Percentiles rank a stretch among this genome's conserved stretches.
phyloP scores from a whole-genome alignment of 2,797 vertebrate species.

The Hapalemur alaotrensis region DNA sequence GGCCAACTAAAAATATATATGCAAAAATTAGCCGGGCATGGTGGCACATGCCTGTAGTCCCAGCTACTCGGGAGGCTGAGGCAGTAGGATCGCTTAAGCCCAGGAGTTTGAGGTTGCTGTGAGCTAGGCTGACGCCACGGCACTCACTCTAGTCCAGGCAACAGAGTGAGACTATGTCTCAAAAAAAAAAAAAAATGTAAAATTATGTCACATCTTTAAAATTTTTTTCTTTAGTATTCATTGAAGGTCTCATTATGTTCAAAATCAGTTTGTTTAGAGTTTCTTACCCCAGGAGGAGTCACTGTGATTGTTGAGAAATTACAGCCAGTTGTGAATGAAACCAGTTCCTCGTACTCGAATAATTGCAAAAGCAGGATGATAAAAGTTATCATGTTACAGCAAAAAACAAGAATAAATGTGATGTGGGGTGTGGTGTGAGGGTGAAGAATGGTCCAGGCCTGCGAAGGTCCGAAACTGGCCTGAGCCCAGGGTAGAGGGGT shows the following conservation, averaged over 20 bases:
- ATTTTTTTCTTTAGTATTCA: background rate
- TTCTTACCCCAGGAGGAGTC: background rate
- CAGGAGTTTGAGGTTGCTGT: too few relatives aligned
- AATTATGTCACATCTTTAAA: background rate
- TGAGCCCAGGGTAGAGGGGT: background rate
- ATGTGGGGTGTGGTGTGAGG: background rate
- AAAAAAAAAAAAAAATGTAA: background rate
- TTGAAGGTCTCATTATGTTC: background rate
- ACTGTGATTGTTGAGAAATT: background rate
- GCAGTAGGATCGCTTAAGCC: too few relatives aligned
- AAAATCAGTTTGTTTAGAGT: background rate
- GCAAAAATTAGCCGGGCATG: too few relatives aligned
- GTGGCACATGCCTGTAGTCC: too few relatives aligned
- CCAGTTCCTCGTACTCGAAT: background rate
- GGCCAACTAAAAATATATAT: too few relatives aligned
- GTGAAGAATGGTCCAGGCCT: background rate
- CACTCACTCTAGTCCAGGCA: too few relatives aligned
- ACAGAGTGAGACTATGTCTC: too few relatives aligned
- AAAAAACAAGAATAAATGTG: background rate
- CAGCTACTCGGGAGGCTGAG: too few relatives aligned
- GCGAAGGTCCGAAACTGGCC: background rate
- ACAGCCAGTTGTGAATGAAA: background rate
- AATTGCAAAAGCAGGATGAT: background rate
- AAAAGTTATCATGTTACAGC: background rate
- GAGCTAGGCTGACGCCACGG: too few relatives aligned